Base-by-base conservation (phyloP, 2,888 invertebrate species). In the Agrotis ipsilon region DNA sequence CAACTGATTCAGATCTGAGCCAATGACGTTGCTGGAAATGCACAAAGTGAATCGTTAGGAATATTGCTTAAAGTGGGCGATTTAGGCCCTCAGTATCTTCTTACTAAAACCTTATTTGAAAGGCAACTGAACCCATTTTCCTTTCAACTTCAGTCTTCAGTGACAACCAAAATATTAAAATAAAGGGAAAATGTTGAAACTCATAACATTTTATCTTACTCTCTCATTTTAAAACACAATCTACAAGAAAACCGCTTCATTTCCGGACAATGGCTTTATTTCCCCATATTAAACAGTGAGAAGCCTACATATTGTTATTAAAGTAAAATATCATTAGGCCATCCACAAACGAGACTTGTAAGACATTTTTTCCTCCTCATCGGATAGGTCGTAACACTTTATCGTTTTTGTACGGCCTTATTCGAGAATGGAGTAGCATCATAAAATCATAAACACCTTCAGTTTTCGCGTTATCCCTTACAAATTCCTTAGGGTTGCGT, bases 381-480 rank as follows among this genome's bases (percentile, higher is more conserved):
- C 67, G 85, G 83, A 86, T 85, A 81, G 89, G 87, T 87, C 92
- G 90, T 94, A 91, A 92, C 89, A 89, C 88, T 93, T 94, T 92
- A 93, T 92, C 89, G 92, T 93, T 93, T 94, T 92, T 93, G 92
- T 92, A 92, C 89, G 90, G 89, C 90, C 89, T 89, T 94, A 93
- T 92, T 91, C 88, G 88, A 87, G 89, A 91, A 93, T 90, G 89
- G 88, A 92, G 89, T 90, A 88, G 91, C 87, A 89, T 91, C 94
- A 89, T 94, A 93, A 93, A 93, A 93, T 93, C 92, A 93, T 92
- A 93, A 93, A 94, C 93, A 93, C 91, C 91, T 89, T 89, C 89
- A 88, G 87, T 88, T 89, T 85, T 81, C 88, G 81, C 87, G 85
- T 92, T 92, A 91, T 91, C 89, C 88, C 90, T 87, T 89, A 92